Evolutionary conservation across 2,888 invertebrate species (phyloP).

Genomic region (Spodoptera exigua): DNA sequence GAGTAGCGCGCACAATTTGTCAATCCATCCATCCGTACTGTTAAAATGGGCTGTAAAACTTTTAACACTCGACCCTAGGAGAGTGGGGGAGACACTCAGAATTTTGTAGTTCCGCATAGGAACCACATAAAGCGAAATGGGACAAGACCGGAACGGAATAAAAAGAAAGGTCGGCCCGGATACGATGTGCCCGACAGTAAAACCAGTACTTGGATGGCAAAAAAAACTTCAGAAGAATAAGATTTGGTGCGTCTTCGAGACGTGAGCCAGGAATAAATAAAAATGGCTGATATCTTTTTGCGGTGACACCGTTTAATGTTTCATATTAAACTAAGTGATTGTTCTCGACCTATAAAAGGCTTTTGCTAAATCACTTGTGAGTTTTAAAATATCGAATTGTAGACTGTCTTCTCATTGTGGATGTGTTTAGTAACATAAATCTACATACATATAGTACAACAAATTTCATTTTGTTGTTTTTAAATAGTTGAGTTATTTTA

Average conservation of each 20-base stretch:
- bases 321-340: slow-evolving; percentile 7
- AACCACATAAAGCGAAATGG: slow-evolving; percentile 75
- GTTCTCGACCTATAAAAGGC: background rate
- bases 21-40: slow-evolving; percentile 70
- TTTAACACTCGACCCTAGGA: slow-evolving; percentile 72
- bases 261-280: slow-evolving; percentile 50
- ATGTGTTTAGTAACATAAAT: too few species aligned
- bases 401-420: too few species aligned
- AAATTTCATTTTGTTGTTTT: too few species aligned
- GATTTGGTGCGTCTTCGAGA: slow-evolving; percentile 49
- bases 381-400: too few species aligned
- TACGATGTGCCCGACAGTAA: slow-evolving; percentile 65
- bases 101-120: slow-evolving; percentile 66
- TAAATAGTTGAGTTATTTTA: too few species aligned
- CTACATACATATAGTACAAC: too few species aligned
- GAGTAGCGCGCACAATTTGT: slow-evolving; percentile 71
- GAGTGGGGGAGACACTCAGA: slow-evolving; percentile 56
- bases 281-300: slow-evolving; percentile 31
- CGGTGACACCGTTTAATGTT: slow-evolving; percentile 21
- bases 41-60: slow-evolving; percentile 79
- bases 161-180: slow-evolving; percentile 70
- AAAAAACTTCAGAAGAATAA: slow-evolving; percentile 50
- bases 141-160: slow-evolving; percentile 71
- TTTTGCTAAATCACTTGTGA: too few species aligned
- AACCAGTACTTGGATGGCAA: slow-evolving; percentile 52